Evolutionary conservation across 2,113 vertebrate genomes (phyloP).

Genomic region (Bambusicola thoracicus): DNA sequence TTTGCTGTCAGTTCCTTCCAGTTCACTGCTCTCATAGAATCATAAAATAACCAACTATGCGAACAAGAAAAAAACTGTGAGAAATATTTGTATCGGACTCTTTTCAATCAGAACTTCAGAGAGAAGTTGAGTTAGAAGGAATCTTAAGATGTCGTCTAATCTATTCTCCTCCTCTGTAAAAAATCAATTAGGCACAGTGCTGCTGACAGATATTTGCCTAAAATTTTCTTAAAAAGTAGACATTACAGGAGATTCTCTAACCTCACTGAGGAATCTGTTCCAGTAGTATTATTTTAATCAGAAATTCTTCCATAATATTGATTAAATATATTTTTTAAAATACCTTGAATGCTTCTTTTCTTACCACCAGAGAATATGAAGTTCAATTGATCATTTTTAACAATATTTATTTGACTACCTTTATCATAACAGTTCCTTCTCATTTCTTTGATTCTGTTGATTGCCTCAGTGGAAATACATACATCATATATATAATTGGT

Average conservation of each 20-base stretch:
- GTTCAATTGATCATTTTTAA: background rate
- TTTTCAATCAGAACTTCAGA: background rate
- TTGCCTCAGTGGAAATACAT: background rate
- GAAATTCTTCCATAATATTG: background rate
- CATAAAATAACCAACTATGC: constrained; percentile 10
- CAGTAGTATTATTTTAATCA: background rate
- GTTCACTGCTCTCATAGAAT: background rate
- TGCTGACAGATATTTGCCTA: background rate
- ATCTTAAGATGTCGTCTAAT: background rate
- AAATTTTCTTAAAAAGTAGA: background rate
- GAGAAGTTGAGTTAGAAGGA: background rate
- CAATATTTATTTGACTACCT: background rate
- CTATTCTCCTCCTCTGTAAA: background rate
- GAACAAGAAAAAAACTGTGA: background rate
- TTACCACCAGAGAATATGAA: background rate
- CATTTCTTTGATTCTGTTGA: background rate
- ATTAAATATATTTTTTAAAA: background rate
- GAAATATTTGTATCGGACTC: background rate
- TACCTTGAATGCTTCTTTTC: background rate
- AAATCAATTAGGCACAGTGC: background rate
- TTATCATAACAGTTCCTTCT: background rate
- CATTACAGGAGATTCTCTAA: background rate
- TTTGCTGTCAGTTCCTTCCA: constrained; percentile 30
- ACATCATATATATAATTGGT: background rate
- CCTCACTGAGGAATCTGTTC: background rate